Evolutionary conservation across 23 tunicate genomes (phyloP).

Genomic region (Clavelina lepadiformis): DNA sequence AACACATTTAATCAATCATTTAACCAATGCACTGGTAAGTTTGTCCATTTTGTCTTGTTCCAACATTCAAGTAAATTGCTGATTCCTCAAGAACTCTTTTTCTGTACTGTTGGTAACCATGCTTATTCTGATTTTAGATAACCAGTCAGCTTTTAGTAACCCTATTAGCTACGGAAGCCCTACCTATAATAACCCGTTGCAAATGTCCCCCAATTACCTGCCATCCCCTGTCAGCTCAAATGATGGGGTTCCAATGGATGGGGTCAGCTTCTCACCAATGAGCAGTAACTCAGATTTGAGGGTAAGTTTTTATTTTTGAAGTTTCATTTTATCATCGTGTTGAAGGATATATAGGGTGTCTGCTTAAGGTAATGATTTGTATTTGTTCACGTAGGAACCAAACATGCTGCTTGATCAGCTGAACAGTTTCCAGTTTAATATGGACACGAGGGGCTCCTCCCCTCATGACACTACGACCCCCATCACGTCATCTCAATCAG

Average conservation of each 20-base stretch:
- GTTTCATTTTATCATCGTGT: not conserved
- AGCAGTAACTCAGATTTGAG: not conserved
- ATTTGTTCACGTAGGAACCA: conserved; percentile 17
- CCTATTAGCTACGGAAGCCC: too few relatives aligned
- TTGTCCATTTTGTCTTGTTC: too few relatives aligned
- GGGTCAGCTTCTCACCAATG: conserved; percentile 4
- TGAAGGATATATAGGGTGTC: too few relatives aligned
- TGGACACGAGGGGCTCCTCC: not conserved
- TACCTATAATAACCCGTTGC: not conserved
- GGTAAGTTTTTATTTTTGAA: not conserved
- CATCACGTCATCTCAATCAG: conserved; percentile 15
- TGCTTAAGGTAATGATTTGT: not conserved
- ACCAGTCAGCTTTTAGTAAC: too few relatives aligned
- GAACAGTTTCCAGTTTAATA: conserved; percentile 4
- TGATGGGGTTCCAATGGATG: conserved; percentile 55
- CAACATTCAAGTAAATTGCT: too few relatives aligned
- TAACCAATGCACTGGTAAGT: too few relatives aligned
- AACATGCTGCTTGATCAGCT: conserved; percentile 10
- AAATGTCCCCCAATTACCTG: conserved; percentile 6
- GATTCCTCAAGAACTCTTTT: too few relatives aligned
- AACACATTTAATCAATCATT: too few relatives aligned
- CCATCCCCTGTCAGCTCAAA: conserved; percentile 21
- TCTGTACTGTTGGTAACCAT: too few relatives aligned
- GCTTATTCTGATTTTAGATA: too few relatives aligned
- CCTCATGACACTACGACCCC: conserved; percentile 4